Percentiles rank a stretch among this genome's conserved stretches.
These are phyloP conservation scores for Eolophus roseicapilla DNA, from an alignment of 2,113 vertebrate genomes.

Conservation along the genomic window DNA sequence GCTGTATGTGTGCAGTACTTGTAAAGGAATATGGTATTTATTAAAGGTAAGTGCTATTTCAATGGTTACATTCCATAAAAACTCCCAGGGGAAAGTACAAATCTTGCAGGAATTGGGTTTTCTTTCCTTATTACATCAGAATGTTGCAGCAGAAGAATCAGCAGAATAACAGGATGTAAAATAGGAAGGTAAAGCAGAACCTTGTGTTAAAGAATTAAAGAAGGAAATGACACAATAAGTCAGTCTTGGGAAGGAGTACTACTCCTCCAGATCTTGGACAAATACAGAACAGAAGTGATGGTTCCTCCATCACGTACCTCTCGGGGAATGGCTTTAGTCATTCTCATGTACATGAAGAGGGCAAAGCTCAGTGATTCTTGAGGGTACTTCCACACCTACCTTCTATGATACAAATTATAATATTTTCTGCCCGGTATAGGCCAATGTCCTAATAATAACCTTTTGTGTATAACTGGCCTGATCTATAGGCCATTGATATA, in stretches of 20 bases:
- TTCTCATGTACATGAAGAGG: not conserved
- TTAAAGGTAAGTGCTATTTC: not conserved
- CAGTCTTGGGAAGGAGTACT: not conserved
- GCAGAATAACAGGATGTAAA: not conserved
- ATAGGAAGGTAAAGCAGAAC: not conserved
- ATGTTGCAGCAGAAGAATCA: not conserved
- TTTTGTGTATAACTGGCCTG: not conserved
- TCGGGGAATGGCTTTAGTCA: not conserved
- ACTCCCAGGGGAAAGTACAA: not conserved
- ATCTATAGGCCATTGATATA: not conserved
- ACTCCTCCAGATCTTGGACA: not conserved
- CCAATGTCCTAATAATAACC: not conserved
- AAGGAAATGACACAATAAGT: fast-evolving
- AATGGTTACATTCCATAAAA: not conserved
- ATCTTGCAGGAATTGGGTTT: not conserved
- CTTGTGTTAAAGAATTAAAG: not conserved
- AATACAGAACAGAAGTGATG: not conserved
- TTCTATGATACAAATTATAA: not conserved
- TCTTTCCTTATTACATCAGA: not conserved
- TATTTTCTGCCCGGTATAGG: no score
- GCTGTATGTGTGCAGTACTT: not conserved
- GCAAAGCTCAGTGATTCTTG: not conserved
- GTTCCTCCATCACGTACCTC: not conserved
- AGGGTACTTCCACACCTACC: not conserved
- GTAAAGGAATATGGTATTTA: not conserved